Evolutionary conservation across 1,140 invertebrate species (phyloP).

Genomic region (Araneus ventricosus): DNA sequence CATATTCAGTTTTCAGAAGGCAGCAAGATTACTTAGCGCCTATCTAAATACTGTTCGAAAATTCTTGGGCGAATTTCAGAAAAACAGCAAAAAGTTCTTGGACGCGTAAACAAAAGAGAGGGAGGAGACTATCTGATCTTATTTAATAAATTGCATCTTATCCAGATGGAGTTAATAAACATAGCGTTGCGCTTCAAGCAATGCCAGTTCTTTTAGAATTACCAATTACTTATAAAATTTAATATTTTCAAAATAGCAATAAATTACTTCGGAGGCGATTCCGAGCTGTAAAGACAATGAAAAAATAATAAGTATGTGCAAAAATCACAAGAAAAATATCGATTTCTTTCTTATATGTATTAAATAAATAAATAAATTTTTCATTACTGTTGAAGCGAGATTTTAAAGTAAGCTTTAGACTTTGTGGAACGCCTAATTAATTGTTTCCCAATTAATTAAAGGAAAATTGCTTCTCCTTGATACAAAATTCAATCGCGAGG

Average conservation of each 20-base stretch:
- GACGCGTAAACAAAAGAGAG: not conserved
- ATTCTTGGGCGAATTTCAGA: too few species aligned
- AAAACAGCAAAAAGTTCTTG: too few species aligned
- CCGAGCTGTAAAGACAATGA: too few species aligned
- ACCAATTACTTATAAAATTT: slow-evolving; percentile 29
- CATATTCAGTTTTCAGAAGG: too few species aligned
- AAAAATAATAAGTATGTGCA: not conserved
- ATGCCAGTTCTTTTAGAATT: not conserved
- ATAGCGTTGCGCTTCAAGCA: not conserved
- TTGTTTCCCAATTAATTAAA: slow-evolving; percentile 17
- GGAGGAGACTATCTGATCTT: not conserved
- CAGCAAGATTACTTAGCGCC: too few species aligned
- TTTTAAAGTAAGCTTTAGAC: not conserved
- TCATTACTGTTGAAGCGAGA: not conserved
- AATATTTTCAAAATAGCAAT: not conserved
- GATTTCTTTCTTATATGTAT: not conserved
- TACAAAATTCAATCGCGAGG: not conserved
- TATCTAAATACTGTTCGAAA: too few species aligned
- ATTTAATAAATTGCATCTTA: slow-evolving; percentile 8
- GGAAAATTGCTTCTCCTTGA: not conserved
- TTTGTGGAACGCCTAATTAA: not conserved
- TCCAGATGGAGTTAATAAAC: not conserved
- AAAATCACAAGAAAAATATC: not conserved
- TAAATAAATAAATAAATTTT: not conserved
- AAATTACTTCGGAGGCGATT: not conserved